Evolutionary conservation across 2,888 invertebrate species (phyloP).

Genomic region (Gasteruption jaculator): DNA sequence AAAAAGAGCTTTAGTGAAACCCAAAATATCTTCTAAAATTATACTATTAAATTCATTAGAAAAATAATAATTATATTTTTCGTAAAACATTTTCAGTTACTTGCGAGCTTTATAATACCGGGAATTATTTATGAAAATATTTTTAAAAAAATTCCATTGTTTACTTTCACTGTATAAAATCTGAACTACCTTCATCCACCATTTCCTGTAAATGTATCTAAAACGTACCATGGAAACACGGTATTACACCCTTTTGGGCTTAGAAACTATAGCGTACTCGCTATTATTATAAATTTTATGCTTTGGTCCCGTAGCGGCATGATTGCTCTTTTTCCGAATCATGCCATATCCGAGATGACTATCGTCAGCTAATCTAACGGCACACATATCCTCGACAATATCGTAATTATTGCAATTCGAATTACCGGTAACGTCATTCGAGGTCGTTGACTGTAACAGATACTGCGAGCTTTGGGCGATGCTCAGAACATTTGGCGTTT

Average conservation of each 20-base stretch:
- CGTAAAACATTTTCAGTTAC: too few species aligned
- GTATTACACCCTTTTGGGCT: slow-evolving; percentile 74
- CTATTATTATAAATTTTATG: slow-evolving; percentile 72
- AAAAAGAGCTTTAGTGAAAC: too few species aligned
- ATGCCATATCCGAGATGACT: slow-evolving; percentile 77
- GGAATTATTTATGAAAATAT: too few species aligned
- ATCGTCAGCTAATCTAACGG: slow-evolving; percentile 72
- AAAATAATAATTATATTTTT: too few species aligned
- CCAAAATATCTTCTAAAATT: too few species aligned
- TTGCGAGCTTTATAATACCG: too few species aligned
- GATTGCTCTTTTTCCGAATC: slow-evolving; percentile 59
- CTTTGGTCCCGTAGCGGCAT: slow-evolving; percentile 52
- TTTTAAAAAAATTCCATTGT: too few species aligned
- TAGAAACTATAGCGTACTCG: slow-evolving; percentile 79
- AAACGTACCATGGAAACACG: too few species aligned
- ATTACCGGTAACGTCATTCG: slow-evolving; percentile 24
- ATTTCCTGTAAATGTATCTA: too few species aligned
- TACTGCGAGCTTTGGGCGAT: slow-evolving; percentile 29
- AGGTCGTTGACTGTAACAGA: slow-evolving; percentile 20
- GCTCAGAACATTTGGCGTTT: slow-evolving; percentile 53
- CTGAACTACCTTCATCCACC: too few species aligned
- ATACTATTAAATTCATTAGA: too few species aligned
- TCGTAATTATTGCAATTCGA: slow-evolving; percentile 62
- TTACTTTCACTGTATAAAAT: too few species aligned
- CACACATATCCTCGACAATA: slow-evolving; percentile 64